Evolutionary conservation across 1,140 invertebrate genomes (phyloP).

Genomic region (Drosophila pruinosa): DNA sequence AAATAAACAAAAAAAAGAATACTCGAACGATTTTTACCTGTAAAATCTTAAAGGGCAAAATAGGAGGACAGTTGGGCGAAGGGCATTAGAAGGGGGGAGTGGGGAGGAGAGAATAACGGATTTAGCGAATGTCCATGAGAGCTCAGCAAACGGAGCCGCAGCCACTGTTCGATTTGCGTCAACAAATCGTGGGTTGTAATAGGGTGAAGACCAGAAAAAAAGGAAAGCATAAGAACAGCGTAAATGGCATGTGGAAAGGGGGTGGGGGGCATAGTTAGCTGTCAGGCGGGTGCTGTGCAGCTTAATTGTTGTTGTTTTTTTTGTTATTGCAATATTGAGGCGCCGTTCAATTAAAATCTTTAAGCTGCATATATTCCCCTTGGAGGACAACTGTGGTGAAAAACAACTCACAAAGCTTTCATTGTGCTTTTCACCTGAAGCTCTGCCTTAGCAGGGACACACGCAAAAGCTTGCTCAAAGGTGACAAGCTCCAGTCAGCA

Average conservation of each 20-base stretch:
- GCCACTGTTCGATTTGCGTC: constrained; percentile 7
- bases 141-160: constrained; percentile 1
- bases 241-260: neutral
- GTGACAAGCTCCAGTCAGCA: neutral
- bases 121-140: neutral
- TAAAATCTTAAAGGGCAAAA: neutral
- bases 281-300: neutral
- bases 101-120: too few relatives aligned
- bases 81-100: too few relatives aligned
- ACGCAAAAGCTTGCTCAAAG: neutral
- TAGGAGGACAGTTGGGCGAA: too few relatives aligned
- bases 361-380: neutral
- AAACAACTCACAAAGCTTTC: neutral
- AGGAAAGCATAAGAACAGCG: neutral
- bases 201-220: neutral
- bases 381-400: neutral
- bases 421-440: neutral
- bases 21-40: neutral
- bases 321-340: constrained; percentile 12
- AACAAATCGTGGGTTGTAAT: neutral
- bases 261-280: too few relatives aligned
- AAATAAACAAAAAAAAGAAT: neutral
- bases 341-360: neutral
- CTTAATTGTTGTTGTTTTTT: neutral
- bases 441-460: neutral